These are phyloP conservation scores for Manis crassicaudata DNA, from an alignment of 2,797 vertebrate genomes.

Conservation along the genomic window DNA sequence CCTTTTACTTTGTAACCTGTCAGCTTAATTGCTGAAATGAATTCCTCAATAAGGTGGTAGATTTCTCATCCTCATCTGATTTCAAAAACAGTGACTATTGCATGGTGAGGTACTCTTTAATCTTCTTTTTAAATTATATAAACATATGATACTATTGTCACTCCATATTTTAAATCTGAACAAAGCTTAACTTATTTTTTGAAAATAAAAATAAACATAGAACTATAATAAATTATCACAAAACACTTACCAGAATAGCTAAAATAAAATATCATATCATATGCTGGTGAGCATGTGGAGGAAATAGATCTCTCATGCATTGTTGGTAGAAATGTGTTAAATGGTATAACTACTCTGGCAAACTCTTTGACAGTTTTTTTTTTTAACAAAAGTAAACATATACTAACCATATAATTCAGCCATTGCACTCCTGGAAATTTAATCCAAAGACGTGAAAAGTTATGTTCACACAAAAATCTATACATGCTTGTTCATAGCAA, in stretches of 20 bases:
- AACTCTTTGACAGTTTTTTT: neutral
- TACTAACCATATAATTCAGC: neutral
- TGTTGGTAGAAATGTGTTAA: neutral
- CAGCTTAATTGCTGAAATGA: neutral
- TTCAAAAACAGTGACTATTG: slow-evolving; percentile 6
- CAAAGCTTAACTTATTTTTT: neutral
- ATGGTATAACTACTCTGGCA: neutral
- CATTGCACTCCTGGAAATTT: neutral
- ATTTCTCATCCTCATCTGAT: neutral
- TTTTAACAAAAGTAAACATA: neutral
- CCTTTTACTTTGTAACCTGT: slow-evolving; percentile 44
- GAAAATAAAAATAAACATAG: neutral
- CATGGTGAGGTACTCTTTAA: neutral
- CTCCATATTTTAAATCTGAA: neutral
- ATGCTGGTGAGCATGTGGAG: neutral
- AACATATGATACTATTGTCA: neutral
- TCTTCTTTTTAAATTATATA: neutral
- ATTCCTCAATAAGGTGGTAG: slow-evolving; percentile 25
- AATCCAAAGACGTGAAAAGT: neutral
- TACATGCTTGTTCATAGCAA: neutral
- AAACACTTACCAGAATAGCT: neutral
- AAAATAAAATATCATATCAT: neutral
- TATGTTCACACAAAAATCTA: neutral
- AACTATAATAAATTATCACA: neutral
- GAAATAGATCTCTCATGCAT: neutral